Percentiles rank a stretch among this genome's conserved stretches.
These are phyloP conservation scores for Siniperca scherzeri DNA, from an alignment of 2,797 vertebrate species.

Conservation along the genomic window DNA sequence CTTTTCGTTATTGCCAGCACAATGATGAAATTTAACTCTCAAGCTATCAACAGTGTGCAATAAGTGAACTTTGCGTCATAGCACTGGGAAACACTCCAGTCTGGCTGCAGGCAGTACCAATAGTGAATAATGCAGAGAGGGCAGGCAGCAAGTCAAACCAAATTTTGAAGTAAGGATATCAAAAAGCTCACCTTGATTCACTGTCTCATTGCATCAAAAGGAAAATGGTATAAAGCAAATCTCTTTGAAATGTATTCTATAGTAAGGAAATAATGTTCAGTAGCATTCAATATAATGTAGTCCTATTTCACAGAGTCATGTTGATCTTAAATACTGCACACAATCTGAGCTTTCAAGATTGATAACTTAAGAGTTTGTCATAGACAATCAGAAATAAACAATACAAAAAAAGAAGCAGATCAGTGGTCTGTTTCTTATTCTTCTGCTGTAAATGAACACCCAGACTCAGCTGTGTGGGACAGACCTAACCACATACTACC, in stretches of 20 bases:
- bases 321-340: not conserved
- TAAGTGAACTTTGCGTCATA: conserved; percentile 20
- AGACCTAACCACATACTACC: not conserved
- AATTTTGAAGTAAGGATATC: not conserved
- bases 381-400: conserved; percentile 13
- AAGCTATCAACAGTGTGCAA: conserved; percentile 3
- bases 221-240: not conserved
- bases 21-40: conserved; percentile 6
- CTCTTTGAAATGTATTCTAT: not conserved
- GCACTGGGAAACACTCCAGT: conserved; percentile 14
- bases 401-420: conserved; percentile 7
- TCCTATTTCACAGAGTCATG: not conserved
- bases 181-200: not conserved
- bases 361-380: conserved; percentile 6
- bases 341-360: not conserved
- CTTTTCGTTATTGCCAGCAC: not conserved
- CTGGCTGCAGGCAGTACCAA: conserved; percentile 17
- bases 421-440: conserved; percentile 16
- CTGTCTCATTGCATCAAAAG: not conserved
- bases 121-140: not conserved
- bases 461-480: conserved; percentile 13
- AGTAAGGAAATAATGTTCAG: not conserved
- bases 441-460: conserved; percentile 22
- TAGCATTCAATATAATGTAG: not conserved
- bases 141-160: not conserved